Percentiles rank a stretch among this genome's conserved stretches.
Evolutionary conservation across 92 coral and sea anemone genomes (phyloP).

Genomic region (Phenganax stokvisi): DNA sequence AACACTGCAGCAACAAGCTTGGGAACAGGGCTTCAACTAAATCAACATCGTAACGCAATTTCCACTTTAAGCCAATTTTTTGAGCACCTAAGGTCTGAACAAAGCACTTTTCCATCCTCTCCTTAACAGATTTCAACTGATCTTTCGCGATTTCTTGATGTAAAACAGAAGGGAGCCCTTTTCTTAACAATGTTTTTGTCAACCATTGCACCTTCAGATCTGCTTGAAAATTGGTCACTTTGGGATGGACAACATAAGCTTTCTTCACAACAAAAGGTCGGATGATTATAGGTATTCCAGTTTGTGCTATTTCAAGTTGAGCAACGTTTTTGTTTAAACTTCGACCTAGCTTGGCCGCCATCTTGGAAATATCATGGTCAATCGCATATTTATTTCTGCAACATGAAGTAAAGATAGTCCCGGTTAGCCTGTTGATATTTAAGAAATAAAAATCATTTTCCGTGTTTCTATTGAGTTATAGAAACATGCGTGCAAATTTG

Average conservation of each 20-base stretch:
- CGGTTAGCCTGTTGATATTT: too few species aligned
- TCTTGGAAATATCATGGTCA: conserved; percentile 18
- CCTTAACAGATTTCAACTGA: conserved; percentile 25
- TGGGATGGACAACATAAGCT: conserved; percentile 85
- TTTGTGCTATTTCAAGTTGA: conserved; percentile 54
- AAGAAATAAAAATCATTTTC: too few species aligned
- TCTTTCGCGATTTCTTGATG: conserved; percentile 29
- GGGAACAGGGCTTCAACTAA: conserved; percentile 60
- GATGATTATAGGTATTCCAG: conserved; percentile 83
- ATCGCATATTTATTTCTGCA: too few species aligned
- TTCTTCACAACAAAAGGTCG: conserved; percentile 81
- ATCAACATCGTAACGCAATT: conserved; percentile 63
- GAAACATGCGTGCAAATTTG: too few species aligned
- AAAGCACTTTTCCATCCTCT: conserved; percentile 53
- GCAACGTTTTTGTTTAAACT: neutral
- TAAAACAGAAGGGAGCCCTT: conserved; percentile 62
- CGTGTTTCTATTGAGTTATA: too few species aligned
- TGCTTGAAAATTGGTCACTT: conserved; percentile 58
- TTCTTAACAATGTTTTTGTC: conserved; percentile 62
- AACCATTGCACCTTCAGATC: conserved; percentile 90
- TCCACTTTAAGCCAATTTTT: conserved; percentile 57
- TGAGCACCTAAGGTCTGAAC: conserved; percentile 69
- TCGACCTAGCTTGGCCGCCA: conserved; percentile 28
- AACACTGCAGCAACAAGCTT: conserved; percentile 63
- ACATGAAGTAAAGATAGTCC: too few species aligned